Base-by-base conservation (phyloP, 1,140 invertebrate genomes). In the Trichonephila clavipes region DNA sequence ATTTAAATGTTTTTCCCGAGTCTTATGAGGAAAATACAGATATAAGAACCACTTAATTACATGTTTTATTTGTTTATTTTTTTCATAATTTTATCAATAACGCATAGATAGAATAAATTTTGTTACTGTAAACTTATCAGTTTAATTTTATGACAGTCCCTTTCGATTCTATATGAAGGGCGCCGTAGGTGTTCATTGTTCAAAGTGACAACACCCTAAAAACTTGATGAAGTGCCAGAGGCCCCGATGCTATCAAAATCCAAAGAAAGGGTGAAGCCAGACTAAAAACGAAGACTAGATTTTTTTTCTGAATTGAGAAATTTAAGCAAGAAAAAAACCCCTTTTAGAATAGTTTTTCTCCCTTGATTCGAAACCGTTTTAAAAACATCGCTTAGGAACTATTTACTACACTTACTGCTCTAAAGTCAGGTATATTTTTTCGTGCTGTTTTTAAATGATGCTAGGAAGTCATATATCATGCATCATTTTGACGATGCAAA, bases 191-290 rank as follows among this genome's bases (percentile, higher is more conserved):
- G 89, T 82, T 61, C 89, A 61, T 90, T 90, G 89, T 90, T 90
- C 77, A 44, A 90, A 61, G 72, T 90, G 89, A 90, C 89, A 90
- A 81, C 89, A 90, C 89, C 89, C 89, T 90, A 62, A 90, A 90
- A 88, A 90, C 51, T 90, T 90, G 89, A 90, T 61, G 77, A 90
- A 90, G 89, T 90, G 89, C 89, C 89, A 90, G 59, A 90, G 89
- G 86, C 34, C 28, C 28, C 87, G 44, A 88, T 88, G 87, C 40
- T 66, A 88, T 88, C 87, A 88, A 88, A 88, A 44, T 51, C 34
- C 16, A 88, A 88, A 88, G 64, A 61, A 88, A 88, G 82, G 82
- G 44, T 51, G 19, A 83, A 83, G 44, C 44, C 12, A 83, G 44
- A 58, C 82, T 59, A 59, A 59, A 83, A 83, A 83, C 72, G 24